These are phyloP conservation scores for Myopa testacea DNA, from an alignment of 2,888 invertebrate species.

Conservation along the genomic window DNA sequence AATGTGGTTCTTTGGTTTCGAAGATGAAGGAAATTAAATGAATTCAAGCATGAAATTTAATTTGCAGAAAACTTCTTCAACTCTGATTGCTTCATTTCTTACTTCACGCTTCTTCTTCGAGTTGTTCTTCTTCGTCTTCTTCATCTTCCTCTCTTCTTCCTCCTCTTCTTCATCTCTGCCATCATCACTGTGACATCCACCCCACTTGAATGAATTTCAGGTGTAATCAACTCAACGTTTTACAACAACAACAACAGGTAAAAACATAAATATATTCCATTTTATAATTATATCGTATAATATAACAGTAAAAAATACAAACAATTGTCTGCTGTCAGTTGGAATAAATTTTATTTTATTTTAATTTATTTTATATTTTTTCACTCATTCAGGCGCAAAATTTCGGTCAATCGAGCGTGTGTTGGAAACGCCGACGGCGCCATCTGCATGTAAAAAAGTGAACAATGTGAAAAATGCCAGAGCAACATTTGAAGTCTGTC, in stretches of 20 bases:
- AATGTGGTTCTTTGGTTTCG: slow-evolving; percentile 2
- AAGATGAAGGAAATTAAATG: slow-evolving; percentile 50
- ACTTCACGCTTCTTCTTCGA: not conserved
- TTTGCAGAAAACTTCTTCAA: slow-evolving; percentile 45
- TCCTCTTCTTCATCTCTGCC: too few relatives aligned
- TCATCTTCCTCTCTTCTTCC: too few relatives aligned
- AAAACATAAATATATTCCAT: slow-evolving; percentile 35
- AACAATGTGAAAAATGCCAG: not conserved
- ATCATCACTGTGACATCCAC: too few relatives aligned
- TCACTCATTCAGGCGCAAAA: slow-evolving; percentile 13
- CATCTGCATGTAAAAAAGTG: slow-evolving; percentile 6
- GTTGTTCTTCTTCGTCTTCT: too few relatives aligned
- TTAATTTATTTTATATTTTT: not conserved
- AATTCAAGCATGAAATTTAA: slow-evolving; percentile 52
- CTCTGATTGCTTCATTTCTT: not conserved
- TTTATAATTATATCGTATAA: slow-evolving; percentile 21
- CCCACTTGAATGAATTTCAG: too few relatives aligned
- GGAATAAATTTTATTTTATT: too few relatives aligned
- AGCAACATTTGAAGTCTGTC: not conserved
- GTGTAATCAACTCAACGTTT: too few relatives aligned
- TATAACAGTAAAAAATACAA: slow-evolving; percentile 24
- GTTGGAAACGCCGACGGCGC: slow-evolving; percentile 2
- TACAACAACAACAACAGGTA: slow-evolving; percentile 15
- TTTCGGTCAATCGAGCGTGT: not conserved
- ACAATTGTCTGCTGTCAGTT: slow-evolving; percentile 3